Base-by-base conservation (phyloP, 2,888 invertebrate genomes). In the Acrobasis suavella region DNA sequence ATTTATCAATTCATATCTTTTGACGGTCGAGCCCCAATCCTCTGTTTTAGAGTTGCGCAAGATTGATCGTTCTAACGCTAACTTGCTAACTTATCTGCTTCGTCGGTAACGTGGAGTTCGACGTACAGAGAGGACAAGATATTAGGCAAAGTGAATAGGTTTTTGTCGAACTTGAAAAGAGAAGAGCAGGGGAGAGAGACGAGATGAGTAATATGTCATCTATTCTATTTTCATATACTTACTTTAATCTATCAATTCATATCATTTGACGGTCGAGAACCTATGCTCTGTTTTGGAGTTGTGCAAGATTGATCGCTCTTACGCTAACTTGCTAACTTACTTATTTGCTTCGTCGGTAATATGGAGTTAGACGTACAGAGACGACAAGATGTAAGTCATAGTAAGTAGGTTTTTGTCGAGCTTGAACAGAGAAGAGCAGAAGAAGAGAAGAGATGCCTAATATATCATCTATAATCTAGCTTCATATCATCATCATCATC, bases 61-160 rank as follows among this genome's bases (percentile, higher is more conserved):
- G 71, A 77, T 75, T 70, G 72, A 74, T 72, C 63, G 68, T 63
- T 39, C 16, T 58, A 68, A 67, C 69, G 70, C 63, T 46, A 67
- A 65, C 63, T 72, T 69, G 68, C 67, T 62, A 67, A 69, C 66
- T 67, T 70, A 69, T 72, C 70, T 69, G 69, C 68, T 56, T 50
- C 50, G 59, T 50, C 50, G 59, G 50, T 51, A 38, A 16, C 59
- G 37, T 10, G 0, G 56, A 56, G 56, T 46, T 56, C 22, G 9
- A 14, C 22, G 9, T 2, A 22, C 17, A 22, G 42, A 56, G 56
- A 9, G 9, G 46, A 56, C 42, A 6, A 14, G 2, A 14, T 46
- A 46, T 42, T 42, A 12, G 12, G 10, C 12, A 9, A 39, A 42
- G 10, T 12, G 1, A 12, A 5, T 46, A 46, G 14, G n/a, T 46